Percentiles rank a stretch among this genome's conserved stretches.
These are phyloP conservation scores for Tuta absoluta DNA, from an alignment of 2,888 invertebrate genomes.

Conservation along the genomic window DNA sequence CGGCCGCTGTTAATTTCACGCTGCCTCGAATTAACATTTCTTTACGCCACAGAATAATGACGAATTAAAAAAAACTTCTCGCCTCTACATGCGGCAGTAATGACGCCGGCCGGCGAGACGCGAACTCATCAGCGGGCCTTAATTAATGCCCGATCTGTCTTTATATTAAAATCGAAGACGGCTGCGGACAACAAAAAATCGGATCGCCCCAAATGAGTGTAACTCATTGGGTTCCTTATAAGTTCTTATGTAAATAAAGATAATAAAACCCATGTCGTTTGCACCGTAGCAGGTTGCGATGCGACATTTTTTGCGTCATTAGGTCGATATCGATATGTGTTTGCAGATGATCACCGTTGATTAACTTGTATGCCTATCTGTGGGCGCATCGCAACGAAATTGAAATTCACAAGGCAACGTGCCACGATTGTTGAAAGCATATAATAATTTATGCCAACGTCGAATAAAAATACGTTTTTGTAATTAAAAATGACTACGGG, in stretches of 20 bases:
- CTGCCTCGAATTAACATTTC: constrained; percentile 82
- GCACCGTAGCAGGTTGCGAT: constrained; percentile 23
- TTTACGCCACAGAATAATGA: constrained; percentile 82
- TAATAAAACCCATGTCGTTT: constrained; percentile 18
- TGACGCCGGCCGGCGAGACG: constrained; percentile 67
- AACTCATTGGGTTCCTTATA: constrained; percentile 45
- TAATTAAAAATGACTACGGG: constrained; percentile 26
- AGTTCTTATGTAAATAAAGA: constrained; percentile 21
- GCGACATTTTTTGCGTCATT: constrained; percentile 19
- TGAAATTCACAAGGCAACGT: constrained; percentile 9
- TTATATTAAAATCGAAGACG: constrained; percentile 75
- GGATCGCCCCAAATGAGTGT: constrained; percentile 39
- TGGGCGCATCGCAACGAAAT: background rate
- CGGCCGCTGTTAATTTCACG: constrained; percentile 82
- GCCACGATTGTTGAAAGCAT: constrained; percentile 2
- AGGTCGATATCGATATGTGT: constrained; percentile 15
- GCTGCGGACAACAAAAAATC: constrained; percentile 45
- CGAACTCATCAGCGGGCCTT: constrained; percentile 77
- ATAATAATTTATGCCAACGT: background rate
- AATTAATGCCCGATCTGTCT: constrained; percentile 81
- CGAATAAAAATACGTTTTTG: background rate
- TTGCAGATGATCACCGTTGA: constrained; percentile 18
- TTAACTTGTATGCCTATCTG: constrained; percentile 22
- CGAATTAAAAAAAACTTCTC: constrained; percentile 79
- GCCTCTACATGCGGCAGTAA: constrained; percentile 75